Evolutionary conservation across 1,140 invertebrate species (phyloP).

Genomic region (Diplogasteroides magnus): DNA sequence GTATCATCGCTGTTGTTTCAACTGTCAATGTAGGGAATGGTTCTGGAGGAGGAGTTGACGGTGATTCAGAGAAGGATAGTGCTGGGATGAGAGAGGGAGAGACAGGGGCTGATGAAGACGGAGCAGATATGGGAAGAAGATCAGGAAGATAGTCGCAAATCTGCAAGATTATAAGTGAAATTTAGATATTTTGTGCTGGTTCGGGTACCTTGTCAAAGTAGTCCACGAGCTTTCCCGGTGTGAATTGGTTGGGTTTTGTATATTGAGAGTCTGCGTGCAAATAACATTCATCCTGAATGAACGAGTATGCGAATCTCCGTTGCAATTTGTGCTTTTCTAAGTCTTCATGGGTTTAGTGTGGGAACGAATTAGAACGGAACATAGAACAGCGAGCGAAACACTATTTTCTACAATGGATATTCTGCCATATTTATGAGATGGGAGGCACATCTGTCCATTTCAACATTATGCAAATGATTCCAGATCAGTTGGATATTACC

Average conservation of each 20-base stretch:
- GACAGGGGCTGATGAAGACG: not conserved
- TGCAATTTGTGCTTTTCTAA: too few species aligned
- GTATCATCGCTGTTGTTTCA: not conserved
- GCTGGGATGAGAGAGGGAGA: not conserved
- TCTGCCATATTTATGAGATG: too few species aligned
- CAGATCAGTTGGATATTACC: too few species aligned
- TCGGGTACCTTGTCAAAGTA: conserved; percentile 55
- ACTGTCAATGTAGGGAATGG: not conserved
- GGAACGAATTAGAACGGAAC: too few species aligned
- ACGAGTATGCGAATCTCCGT: not conserved
- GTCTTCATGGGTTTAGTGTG: too few species aligned
- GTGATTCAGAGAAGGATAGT: not conserved
- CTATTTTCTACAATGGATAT: too few species aligned
- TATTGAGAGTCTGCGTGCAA: conserved; percentile 44
- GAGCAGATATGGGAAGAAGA: not conserved
- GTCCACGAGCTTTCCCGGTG: conserved; percentile 36
- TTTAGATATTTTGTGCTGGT: not conserved
- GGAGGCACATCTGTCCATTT: too few species aligned
- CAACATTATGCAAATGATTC: too few species aligned
- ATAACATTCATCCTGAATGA: conserved; percentile 47
- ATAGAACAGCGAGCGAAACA: too few species aligned
- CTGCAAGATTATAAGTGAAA: too few species aligned
- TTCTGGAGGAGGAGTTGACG: not conserved
- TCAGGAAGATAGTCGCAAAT: not conserved
- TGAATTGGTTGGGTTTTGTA: conserved; percentile 44